Conservation (phyloP, 2,888 invertebrate species). For the Dasysyrphus albostriatus region DNA sequence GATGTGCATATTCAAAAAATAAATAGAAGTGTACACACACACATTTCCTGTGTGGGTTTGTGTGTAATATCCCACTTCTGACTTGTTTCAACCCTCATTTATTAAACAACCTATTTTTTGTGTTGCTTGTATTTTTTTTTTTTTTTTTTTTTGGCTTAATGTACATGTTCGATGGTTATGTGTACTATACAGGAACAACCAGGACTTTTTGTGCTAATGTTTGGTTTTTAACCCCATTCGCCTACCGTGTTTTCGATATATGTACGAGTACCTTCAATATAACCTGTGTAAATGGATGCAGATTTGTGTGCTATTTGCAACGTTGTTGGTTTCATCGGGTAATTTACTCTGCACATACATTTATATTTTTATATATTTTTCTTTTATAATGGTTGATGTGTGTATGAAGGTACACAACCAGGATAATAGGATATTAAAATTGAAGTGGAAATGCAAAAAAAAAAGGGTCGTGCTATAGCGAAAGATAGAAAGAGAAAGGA, state of each 20-base stretch:
- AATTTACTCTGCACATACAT: slow-evolving; percentile 52
- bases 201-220: slow-evolving; percentile 61
- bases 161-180: slow-evolving; percentile 46
- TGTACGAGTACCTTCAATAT: no score
- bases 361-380: not conserved
- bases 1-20: slow-evolving; percentile 32
- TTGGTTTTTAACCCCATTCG: slow-evolving; percentile 52
- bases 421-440: slow-evolving; percentile 74
- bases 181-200: slow-evolving; percentile 1
- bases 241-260: not conserved
- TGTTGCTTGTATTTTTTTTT: not conserved
- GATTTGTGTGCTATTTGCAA: slow-evolving; percentile 70
- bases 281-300: slow-evolving; percentile 58
- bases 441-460: slow-evolving; percentile 58
- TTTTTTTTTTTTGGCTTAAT: slow-evolving; percentile 45
- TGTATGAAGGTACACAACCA: slow-evolving; percentile 15
- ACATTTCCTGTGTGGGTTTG: slow-evolving; percentile 31
- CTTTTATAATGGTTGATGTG: not conserved
- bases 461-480: not conserved
- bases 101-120: slow-evolving; percentile 61
- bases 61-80: slow-evolving; percentile 26
- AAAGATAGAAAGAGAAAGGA: not conserved
- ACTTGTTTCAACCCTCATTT: slow-evolving; percentile 68
- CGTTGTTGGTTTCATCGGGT: slow-evolving; percentile 58
- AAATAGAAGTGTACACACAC: slow-evolving; percentile 16